Conservation (phyloP, 1,140 invertebrate species). For the Anoplophora glabripennis region DNA sequence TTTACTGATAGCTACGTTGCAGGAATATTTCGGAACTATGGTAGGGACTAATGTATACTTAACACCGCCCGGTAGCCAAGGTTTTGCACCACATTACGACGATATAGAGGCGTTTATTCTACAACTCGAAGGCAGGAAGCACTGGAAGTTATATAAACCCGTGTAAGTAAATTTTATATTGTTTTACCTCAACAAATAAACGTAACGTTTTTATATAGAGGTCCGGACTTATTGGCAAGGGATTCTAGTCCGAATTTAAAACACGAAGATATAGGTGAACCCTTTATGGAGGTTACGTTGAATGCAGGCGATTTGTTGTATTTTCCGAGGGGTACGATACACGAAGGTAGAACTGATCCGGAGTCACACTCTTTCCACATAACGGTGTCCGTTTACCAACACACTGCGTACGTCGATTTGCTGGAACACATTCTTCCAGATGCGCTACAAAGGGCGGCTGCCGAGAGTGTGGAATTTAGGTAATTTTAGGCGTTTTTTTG, state of each 20-base stretch:
- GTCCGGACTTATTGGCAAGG: conserved; percentile 67
- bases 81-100: conserved; percentile 98
- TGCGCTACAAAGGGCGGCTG: conserved; percentile 71
- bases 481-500: conserved; percentile 46
- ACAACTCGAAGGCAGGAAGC: conserved; percentile 93
- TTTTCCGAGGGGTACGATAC: conserved; percentile 88
- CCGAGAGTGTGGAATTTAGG: conserved; percentile 69
- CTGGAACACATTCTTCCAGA: conserved; percentile 76
- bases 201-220: conserved; percentile 28
- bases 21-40: conserved; percentile 92
- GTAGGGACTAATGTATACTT: conserved; percentile 94
- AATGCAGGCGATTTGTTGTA: conserved; percentile 90
- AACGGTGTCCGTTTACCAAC: conserved; percentile 89
- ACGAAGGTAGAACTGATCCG: conserved; percentile 79
- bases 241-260: conserved; percentile 81
- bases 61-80: conserved; percentile 93
- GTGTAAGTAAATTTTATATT: conserved; percentile 45
- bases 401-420: conserved; percentile 85
- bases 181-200: neutral
- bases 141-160: conserved; percentile 89
- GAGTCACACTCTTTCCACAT: conserved; percentile 85
- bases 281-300: conserved; percentile 78
- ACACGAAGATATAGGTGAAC: conserved; percentile 73
- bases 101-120: conserved; percentile 98
- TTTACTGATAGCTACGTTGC: conserved; percentile 69